Base-by-base conservation (phyloP, 2,113 vertebrate genomes). In the Pachycephala philippinensis region DNA sequence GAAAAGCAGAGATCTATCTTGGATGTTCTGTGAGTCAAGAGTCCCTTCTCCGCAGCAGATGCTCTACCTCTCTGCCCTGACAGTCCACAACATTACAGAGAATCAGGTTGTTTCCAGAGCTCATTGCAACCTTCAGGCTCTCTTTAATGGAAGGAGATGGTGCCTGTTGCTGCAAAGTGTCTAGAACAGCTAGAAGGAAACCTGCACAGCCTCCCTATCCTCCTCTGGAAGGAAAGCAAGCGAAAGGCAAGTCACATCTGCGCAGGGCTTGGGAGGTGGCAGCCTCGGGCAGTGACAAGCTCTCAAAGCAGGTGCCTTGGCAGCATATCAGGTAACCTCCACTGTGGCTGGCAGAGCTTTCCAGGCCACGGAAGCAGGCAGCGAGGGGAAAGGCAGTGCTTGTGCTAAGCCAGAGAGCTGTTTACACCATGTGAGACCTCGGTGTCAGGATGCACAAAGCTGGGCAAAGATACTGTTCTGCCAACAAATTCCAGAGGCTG, bases 201-300 rank as follows among this genome's bases (percentile, higher is more conserved):
- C 49, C n/a, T 54, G 49, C 16, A 11, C 35, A 33, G 35, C n/a
- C 49, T 64, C 20, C 42, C 37, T 11, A 2, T 53, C 22, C 37
- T 89, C 52, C 66, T 76, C 26, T 1, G 4, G 45, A 50, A 78
- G 33, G 84, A 64, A 60, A 84, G 40, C 30, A 50, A 68, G 69
- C 0, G 1, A 57, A 50, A 28, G 12, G 10, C 19, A 52, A 49
- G 22, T 6, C 33, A 4, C 2, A 11, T 50, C 52, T 65, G 40
- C 2, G 0, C 26, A 27, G 69, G 61, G 54, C 76, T 87, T 52
- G 66, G 84, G 77, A 70, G 63, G 17, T 50, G 60, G 47, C 88
- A 89, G 50, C 52, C 70, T n/a, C 44, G 45, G 65, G 68, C 16
- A 10, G 35, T 12, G 57, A 50, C 33, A 42, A 54, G 13, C 52